Percentiles rank a stretch among this genome's conserved stretches.
phyloP scores from a whole-genome alignment of 2,888 invertebrate species.

The Dioctria rufipes region DNA sequence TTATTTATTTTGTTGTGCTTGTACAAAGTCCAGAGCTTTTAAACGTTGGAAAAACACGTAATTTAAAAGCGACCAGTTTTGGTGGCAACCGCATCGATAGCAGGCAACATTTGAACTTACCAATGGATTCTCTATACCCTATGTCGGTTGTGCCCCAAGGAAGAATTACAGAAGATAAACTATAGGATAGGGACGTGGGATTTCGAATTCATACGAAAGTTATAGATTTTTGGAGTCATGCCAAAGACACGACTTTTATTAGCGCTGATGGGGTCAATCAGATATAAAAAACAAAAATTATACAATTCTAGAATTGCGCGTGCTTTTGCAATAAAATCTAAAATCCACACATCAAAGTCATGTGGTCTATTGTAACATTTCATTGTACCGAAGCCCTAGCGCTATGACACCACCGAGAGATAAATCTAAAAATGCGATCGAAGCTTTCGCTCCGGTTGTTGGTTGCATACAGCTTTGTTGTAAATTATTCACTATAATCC shows the following conservation, averaged over 20 bases:
- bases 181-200: background rate
- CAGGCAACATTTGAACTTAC: slow-evolving; percentile 46
- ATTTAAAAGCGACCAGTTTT: slow-evolving; percentile 48
- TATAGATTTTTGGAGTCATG: slow-evolving; percentile 43
- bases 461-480: slow-evolving; percentile 24
- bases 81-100: slow-evolving; percentile 36
- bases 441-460: background rate
- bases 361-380: slow-evolving; percentile 35
- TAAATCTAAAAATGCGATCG: slow-evolving; percentile 40
- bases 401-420: slow-evolving; percentile 10
- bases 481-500: slow-evolving; percentile 23
- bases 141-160: slow-evolving; percentile 23
- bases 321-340: slow-evolving; percentile 40
- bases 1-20: too few species aligned
- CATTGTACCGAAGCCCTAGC: slow-evolving; percentile 6
- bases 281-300: slow-evolving; percentile 20
- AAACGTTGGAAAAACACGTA: slow-evolving; percentile 37
- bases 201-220: slow-evolving; percentile 39
- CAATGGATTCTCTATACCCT: background rate
- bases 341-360: slow-evolving; percentile 45
- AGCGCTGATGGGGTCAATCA: slow-evolving; percentile 36
- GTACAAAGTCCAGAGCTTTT: background rate
- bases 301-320: slow-evolving; percentile 15
- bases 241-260: slow-evolving; percentile 33
- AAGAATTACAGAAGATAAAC: slow-evolving; percentile 46